Evolutionary conservation across 2,797 vertebrate genomes (phyloP), one percentile per base, ranked within the genome.

Genomic region (Novumbra hubbsi): DNA sequence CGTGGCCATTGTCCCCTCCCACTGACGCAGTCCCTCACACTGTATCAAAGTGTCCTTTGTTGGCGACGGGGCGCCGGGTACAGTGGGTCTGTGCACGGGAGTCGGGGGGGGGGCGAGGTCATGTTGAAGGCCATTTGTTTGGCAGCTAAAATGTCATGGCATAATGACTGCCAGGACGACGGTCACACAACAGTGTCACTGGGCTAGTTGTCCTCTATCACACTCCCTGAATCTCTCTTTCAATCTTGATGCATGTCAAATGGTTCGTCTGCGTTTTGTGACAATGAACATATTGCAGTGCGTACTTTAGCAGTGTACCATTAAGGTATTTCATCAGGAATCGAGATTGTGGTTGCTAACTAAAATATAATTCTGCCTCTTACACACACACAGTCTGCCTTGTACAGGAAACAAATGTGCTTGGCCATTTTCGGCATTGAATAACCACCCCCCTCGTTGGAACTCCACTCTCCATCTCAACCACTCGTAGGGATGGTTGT

Each of bases 41-140:
- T 85, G 83, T 81, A 88, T 89, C 83, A 88, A 64, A 77, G 85
- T 72, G 78, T 75, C 79, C 82, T 89, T 88, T 92, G 88, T 90
- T 84, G 85, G 90, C 86, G 84, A 88, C 86, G 88, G 83, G 72
- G 81, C 82, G 86, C 86, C 80, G 80, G 79, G 85, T 60, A 24
- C 55, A 57, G 55, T 57, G 55, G 66, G 76, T 81, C 41, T 45
- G 78, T 78, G 78, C 80, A 82, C 79, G 83, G 76, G 81, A 83
- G 83, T 79, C 15, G 49, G 65, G 57, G 78, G 68, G 19, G 68
- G 19, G 3, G 28, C 0, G 73, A 81, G 81, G 84, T 87, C 81
- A 86, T 82, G 81, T 73, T 77, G 82, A 86, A 84, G 87, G 48
- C 71, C 57, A 21, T 45, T 85, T 73, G 79, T 85, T 85, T 78